A percentile compares a stretch with the other conserved stretches of the same genome.
These are phyloP conservation scores for Petrocephalus schoutedeni DNA, from an alignment of 2,797 vertebrate genomes.

Conservation along the genomic window DNA sequence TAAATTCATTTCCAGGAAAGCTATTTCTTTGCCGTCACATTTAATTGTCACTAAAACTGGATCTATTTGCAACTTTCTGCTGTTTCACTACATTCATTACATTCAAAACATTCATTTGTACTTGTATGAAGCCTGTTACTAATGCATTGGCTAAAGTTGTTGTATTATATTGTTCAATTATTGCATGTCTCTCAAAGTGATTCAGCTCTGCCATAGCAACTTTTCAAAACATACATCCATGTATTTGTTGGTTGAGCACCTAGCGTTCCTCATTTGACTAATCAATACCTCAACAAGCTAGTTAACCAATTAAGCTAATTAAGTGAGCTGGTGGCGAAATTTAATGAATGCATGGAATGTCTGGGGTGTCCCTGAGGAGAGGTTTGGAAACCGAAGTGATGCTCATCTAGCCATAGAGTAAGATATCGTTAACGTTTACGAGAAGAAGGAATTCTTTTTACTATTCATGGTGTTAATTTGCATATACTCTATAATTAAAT, in stretches of 20 bases:
- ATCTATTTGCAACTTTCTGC: neutral
- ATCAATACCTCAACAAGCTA: neutral
- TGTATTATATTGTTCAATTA: neutral
- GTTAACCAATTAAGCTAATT: neutral
- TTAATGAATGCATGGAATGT: neutral
- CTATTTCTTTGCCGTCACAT: neutral
- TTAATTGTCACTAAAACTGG: neutral
- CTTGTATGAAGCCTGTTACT: neutral
- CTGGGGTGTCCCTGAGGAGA: neutral
- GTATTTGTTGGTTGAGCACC: neutral
- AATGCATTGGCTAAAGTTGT: neutral
- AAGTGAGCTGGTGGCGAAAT: neutral
- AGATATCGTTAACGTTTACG: neutral
- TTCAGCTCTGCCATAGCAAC: neutral
- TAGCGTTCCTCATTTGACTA: neutral
- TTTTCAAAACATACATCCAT: neutral
- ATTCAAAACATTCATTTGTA: neutral
- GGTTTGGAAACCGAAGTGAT: neutral
- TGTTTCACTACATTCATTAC: neutral
- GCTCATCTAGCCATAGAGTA: neutral
- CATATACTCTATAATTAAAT: neutral
- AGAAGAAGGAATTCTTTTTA: neutral
- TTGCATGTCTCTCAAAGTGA: neutral
- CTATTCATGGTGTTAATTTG: neutral
- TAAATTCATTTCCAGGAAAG: too few species aligned